Evolutionary conservation across 2,888 invertebrate species (phyloP).

Genomic region (Trichacis sp.): DNA sequence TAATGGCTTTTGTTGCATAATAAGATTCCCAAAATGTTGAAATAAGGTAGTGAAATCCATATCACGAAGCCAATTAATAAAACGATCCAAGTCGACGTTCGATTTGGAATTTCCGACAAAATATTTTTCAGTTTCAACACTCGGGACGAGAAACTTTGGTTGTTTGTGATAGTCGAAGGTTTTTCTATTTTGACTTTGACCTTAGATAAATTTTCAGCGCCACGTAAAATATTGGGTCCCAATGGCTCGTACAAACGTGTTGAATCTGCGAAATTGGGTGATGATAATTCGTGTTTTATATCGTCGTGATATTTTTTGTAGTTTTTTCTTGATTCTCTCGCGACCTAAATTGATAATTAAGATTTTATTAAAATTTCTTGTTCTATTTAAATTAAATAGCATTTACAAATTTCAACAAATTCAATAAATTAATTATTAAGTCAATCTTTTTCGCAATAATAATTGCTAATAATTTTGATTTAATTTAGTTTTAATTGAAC

Average conservation of each 20-base stretch:
- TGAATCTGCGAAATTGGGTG: neutral
- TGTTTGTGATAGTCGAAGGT: neutral
- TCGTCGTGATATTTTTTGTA: neutral
- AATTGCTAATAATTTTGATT: no score
- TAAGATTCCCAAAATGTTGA: neutral
- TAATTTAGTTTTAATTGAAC: no score
- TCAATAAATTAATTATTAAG: no score
- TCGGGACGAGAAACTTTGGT: neutral
- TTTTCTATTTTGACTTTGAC: neutral
- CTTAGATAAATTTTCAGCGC: neutral
- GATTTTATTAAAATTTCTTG: no score
- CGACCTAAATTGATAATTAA: slow-evolving; percentile 1
- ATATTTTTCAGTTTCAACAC: neutral
- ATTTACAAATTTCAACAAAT: no score
- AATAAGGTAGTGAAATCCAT: neutral
- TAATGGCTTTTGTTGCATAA: slow-evolving; percentile 2
- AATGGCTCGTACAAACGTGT: neutral
- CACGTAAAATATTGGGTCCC: neutral
- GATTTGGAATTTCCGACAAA: neutral
- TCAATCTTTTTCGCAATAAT: no score
- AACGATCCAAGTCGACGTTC: neutral
- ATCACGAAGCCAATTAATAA: neutral
- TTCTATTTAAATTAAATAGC: no score
- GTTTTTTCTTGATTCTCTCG: neutral
- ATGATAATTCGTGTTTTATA: neutral